Evolutionary conservation across 2,888 invertebrate genomes (phyloP), one percentile per base, ranked within the genome.

Genomic region (Lithophane semibrunnea): DNA sequence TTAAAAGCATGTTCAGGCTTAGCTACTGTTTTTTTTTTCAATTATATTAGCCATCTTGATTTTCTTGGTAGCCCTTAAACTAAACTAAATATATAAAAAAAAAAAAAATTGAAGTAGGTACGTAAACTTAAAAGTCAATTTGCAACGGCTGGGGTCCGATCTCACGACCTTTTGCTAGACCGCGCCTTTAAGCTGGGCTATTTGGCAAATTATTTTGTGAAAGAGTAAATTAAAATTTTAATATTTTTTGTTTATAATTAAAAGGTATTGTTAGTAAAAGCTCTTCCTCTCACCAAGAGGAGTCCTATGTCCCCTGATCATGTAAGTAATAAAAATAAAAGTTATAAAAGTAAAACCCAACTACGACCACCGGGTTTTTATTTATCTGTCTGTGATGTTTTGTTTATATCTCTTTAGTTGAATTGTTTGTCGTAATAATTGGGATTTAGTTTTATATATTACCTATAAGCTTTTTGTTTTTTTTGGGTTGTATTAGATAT

Each of bases 1-100:
- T 56, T 47, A 42, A 8, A 49, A 49, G 60, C 47, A 77, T 29
- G 47, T 52, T 44, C 58, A 54, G 44, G 37, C 18, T 75, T 21
- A 5, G 37, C 4, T 37, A 44, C 21, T 63, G 12, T 56, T 56
- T 72, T 21, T 37, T 60, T 44, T 66, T 54, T 49, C 0, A 29
- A 42, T 18, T 18, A 44, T 52, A 61, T 49, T 52, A 54, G 7
- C 18, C 3, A 29, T 18, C 12, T n/a, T 37, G 16, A n/a, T 29
- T 47, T 74, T 47, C 13, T 24, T 49, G 29, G 24, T 42, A 49
- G 13, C 4, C 8, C 2, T 12, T 24, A 65, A 18, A 44, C 10
- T 37, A 66, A 47, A 18, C 47, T 8, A 12, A 44, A 18, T 24
- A 47, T 10, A 21, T 29, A 29, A 29, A 24, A 24, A 68, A 37